phyloP scores from a whole-genome alignment of 2,888 invertebrate genomes.

The Aphodius granarius region DNA sequence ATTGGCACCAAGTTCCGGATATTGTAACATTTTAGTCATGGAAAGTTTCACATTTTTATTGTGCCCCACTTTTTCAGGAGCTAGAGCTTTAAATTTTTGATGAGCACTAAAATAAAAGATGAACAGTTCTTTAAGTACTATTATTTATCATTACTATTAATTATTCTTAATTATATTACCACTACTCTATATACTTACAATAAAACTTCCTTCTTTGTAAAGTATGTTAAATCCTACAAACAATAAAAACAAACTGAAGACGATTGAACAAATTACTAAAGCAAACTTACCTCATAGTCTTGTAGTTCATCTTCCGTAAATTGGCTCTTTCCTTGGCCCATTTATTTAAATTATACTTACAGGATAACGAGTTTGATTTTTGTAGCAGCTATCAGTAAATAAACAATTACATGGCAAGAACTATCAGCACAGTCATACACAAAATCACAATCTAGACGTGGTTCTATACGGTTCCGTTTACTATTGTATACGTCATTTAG shows the following conservation, averaged over 20 bases:
- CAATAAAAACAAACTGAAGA: conserved; percentile 24
- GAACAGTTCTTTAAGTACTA: background rate
- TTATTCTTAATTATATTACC: background rate
- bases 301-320: conserved; percentile 87
- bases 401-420: conserved; percentile 7
- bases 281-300: conserved; percentile 76
- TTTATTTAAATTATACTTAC: conserved; percentile 42
- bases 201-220: conserved; percentile 89
- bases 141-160: background rate
- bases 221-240: conserved; percentile 86
- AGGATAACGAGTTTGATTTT: background rate
- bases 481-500: background rate
- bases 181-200: conserved; percentile 66
- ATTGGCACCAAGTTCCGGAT: conserved; percentile 86
- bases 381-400: background rate
- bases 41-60: conserved; percentile 85
- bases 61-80: conserved; percentile 87
- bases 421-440: background rate
- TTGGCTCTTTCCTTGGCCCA: conserved; percentile 83
- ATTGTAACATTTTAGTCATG: conserved; percentile 80
- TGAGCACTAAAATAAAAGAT: conserved; percentile 69
- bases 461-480: background rate
- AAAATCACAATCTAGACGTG: too few relatives aligned
- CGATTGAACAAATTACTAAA: background rate
- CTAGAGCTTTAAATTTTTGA: conserved; percentile 84